Percentiles rank a stretch among this genome's conserved stretches.
Evolutionary conservation across 2,888 invertebrate genomes (phyloP).

Genomic region (Plagodis dolabraria): DNA sequence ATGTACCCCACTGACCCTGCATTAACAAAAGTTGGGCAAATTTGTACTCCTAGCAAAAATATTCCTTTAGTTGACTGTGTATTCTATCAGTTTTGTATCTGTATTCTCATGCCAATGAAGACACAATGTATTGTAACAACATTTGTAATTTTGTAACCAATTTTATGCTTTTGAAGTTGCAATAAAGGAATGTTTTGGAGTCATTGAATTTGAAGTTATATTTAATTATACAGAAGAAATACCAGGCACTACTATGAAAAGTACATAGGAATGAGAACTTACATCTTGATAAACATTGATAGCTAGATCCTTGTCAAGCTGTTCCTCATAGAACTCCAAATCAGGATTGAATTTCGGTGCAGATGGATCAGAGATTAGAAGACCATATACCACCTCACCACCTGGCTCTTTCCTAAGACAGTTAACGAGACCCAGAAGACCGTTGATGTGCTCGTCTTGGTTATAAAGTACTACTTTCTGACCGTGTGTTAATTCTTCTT

Average conservation of each 20-base stretch:
- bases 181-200: no score
- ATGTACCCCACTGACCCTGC: conserved; percentile 90
- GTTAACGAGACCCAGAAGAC: conserved; percentile 94
- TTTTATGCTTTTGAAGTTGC: no score
- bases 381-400: conserved; percentile 86
- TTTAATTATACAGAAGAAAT: no score
- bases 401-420: conserved; percentile 93
- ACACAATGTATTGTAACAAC: no score
- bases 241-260: no score
- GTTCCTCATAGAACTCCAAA: conserved; percentile 87
- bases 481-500: conserved; percentile 69
- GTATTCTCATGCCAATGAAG: no score
- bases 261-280: conserved; percentile 43
- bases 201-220: no score
- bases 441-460: conserved; percentile 88
- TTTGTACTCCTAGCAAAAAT: no score
- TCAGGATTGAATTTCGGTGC: conserved; percentile 88
- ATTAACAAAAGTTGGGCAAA: no score
- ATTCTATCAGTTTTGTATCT: no score
- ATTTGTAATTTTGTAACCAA: no score
- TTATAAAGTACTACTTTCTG: conserved; percentile 87
- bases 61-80: no score
- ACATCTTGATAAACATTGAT: conserved; percentile 90
- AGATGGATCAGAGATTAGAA: conserved; percentile 86
- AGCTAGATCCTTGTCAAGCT: conserved; percentile 89